phyloP scores from a whole-genome alignment of 2,797 vertebrate genomes.

The Alcedo atthis region DNA sequence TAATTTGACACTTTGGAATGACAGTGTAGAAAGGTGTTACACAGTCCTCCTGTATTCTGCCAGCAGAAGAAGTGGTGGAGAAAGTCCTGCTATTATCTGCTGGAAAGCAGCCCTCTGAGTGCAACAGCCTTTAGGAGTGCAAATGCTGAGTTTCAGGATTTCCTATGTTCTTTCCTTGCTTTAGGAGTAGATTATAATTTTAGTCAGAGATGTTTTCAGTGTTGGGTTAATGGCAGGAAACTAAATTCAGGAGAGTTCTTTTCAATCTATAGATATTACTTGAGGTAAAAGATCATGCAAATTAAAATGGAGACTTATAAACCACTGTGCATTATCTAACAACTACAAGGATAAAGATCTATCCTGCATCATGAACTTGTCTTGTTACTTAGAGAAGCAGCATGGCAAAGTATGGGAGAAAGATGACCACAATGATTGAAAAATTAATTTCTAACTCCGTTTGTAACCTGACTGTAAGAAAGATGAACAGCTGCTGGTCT shows the following conservation, averaged over 20 bases:
- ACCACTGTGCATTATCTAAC: not conserved
- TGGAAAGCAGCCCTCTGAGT: not conserved
- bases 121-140: not conserved
- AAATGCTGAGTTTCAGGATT: not conserved
- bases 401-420: not conserved
- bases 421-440: not conserved
- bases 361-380: not conserved
- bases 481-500: not conserved
- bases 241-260: not conserved
- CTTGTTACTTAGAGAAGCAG: not conserved
- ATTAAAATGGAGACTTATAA: not conserved
- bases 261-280: not conserved
- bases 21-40: not conserved
- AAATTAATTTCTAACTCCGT: not conserved
- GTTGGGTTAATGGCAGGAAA: not conserved
- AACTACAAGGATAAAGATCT: not conserved
- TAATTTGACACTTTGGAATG: not conserved
- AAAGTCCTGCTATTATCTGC: not conserved
- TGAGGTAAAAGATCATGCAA: not conserved
- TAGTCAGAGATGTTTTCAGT: not conserved
- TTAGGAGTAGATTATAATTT: not conserved
- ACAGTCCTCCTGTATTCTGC: not conserved
- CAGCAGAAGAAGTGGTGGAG: not conserved
- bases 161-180: not conserved
- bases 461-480: not conserved